phyloP scores from a whole-genome alignment of 2,888 invertebrate species.

The Rhagonycha lutea region DNA sequence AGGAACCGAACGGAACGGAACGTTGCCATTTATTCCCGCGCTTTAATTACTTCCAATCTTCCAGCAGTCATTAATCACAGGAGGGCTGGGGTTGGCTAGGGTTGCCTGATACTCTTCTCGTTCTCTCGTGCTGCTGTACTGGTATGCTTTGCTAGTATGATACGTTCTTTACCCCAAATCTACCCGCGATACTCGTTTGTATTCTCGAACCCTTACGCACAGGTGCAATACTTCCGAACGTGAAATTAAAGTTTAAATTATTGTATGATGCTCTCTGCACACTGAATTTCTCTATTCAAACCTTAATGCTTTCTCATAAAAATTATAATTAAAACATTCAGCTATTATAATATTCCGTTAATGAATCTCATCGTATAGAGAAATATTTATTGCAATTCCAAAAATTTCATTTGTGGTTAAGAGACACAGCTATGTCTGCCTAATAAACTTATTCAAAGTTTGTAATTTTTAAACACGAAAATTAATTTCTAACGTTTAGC shows the following conservation, averaged over 20 bases:
- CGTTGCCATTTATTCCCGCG: slow-evolving; percentile 57
- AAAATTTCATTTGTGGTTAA: not conserved
- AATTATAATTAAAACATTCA: slow-evolving; percentile 21
- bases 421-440: not conserved
- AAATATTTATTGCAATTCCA: not conserved
- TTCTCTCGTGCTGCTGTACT: slow-evolving; percentile 25
- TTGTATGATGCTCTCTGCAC: slow-evolving; percentile 21
- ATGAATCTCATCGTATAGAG: not conserved
- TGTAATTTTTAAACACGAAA: not conserved
- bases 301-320: slow-evolving; percentile 3
- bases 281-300: slow-evolving; percentile 3
- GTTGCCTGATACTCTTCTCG: slow-evolving; percentile 35
- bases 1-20: slow-evolving; percentile 53
- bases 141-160: slow-evolving; percentile 17
- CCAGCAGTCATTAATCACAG: slow-evolving; percentile 57
- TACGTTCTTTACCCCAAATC: slow-evolving; percentile 25
- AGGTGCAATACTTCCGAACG: slow-evolving; percentile 29
- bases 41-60: slow-evolving; percentile 59
- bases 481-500: not conserved
- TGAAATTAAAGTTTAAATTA: slow-evolving; percentile 28
- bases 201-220: slow-evolving; percentile 28
- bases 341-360: not conserved
- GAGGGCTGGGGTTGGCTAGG: slow-evolving; percentile 32
- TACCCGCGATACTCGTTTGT: slow-evolving; percentile 17
- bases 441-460: not conserved